Evolutionary conservation across 2,888 invertebrate species (phyloP), one percentile per base, ranked within the genome.

Genomic region (Amorpha juglandis): DNA sequence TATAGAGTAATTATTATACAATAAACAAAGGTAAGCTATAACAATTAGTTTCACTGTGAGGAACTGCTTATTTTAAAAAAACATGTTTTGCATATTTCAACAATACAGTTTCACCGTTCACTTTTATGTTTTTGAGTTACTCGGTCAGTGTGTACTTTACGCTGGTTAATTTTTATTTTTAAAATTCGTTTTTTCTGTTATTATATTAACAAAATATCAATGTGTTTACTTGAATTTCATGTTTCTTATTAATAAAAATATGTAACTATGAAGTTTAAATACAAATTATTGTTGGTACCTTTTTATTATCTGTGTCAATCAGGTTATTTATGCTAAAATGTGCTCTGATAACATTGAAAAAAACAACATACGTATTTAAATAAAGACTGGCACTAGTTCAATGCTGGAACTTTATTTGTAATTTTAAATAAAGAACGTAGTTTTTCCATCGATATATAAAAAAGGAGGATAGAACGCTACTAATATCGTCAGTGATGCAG

Each of bases 11-110:
- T 63, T 27, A 42, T 21, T 52, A 33, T 9, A 52, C 16, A 64
- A 33, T 35, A 42, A 47, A 55, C 27, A 53, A 64, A 64, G 55
- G 64, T 35, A 16, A 27, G 27, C n/a, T 19, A 14, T 6, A 16
- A 47, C 9, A 38, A 35, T 21, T 42, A 4, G 47, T 58, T 45
- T 47, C 45, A 47, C 35, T 38, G 35, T 55, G 64, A 76, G 79
- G 80, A 78, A 79, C 78, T 77, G 71, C 75, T 77, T 77, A 81
- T 81, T 85, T 83, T 82, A 73, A 82, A 82, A 76, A 79, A 81
- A 78, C 38, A 27, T 27, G 1, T 4, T 27, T 27, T 27, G 27
- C 27, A 27, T 52, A 71, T 73, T 73, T 74, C 65, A 68, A 71
- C 67, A 70, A 68, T 73, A 72, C 72, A 67, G 72, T 78, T 78